A percentile compares a stretch with the other conserved stretches of the same genome.
Conservation (phyloP, 2,888 invertebrate species). For the Empis stercorea region DNA sequence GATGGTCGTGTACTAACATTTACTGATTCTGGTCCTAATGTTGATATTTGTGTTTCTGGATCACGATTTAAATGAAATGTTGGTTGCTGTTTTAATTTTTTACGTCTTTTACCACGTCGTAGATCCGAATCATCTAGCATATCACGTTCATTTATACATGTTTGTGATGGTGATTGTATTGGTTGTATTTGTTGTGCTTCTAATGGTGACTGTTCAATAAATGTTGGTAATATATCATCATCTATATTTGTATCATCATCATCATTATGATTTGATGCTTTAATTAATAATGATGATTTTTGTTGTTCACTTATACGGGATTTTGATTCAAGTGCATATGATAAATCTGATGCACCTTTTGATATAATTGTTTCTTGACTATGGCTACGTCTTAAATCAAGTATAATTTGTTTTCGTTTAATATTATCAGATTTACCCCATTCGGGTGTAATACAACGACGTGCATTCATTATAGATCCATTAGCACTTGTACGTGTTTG, state of each 20-base stretch:
- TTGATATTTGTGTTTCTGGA: conserved; percentile 58
- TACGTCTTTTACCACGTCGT: conserved; percentile 45
- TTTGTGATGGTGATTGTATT: conserved; percentile 11
- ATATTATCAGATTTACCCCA: conserved; percentile 40
- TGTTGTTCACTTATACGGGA: neutral
- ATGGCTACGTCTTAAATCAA: conserved; percentile 46
- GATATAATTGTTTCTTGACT: conserved; percentile 41
- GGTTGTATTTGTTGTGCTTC: neutral
- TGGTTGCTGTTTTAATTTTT: conserved; percentile 27
- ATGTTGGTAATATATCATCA: neutral
- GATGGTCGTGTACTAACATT: conserved; percentile 55
- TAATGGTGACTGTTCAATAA: neutral
- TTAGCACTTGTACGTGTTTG: conserved; percentile 52
- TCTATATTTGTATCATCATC: neutral
- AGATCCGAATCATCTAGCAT: conserved; percentile 35
- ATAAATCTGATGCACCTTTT: conserved; percentile 37
- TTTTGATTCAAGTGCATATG: conserved; percentile 22
- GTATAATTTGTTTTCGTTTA: conserved; percentile 51
- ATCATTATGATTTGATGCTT: conserved; percentile 21
- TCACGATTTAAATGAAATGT: conserved; percentile 37
- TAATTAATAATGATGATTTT: conserved; percentile 17
- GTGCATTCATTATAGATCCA: conserved; percentile 36
- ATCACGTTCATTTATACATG: conserved; percentile 29
- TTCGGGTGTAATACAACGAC: conserved; percentile 59
- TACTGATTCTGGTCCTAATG: conserved; percentile 50